Evolutionary conservation across 2,888 invertebrate genomes (phyloP).

Genomic region (Sepioteuthis lessoniana): DNA sequence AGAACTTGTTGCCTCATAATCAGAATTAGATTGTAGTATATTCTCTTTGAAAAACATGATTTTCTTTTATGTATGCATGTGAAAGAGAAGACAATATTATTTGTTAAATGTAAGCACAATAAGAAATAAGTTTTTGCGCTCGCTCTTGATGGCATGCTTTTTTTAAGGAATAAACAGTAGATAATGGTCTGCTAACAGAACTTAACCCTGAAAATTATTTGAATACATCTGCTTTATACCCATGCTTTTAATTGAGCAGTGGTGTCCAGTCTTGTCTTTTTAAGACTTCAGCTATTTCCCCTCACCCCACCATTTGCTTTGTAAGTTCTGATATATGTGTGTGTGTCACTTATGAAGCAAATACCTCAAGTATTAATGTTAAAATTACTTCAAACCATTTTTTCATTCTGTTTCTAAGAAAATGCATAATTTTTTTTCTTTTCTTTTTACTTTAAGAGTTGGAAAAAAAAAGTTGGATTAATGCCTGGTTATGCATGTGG

Average conservation of each 20-base stretch:
- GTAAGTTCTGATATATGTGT: no score
- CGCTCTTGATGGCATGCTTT: background rate
- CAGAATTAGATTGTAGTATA: background rate
- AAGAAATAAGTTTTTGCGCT: background rate
- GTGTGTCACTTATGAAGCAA: no score
- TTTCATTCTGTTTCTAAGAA: no score
- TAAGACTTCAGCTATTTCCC: background rate
- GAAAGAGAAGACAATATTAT: background rate
- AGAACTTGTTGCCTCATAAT: background rate
- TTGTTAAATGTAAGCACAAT: conserved; percentile 16
- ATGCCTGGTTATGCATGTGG: no score
- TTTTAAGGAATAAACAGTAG: background rate
- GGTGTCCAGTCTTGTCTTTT: background rate
- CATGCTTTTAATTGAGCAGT: background rate
- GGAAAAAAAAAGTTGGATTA: no score
- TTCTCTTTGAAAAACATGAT: background rate
- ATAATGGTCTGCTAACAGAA: background rate
- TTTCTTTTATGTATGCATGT: conserved; percentile 4
- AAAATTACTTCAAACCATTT: no score
- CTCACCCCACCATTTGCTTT: no score
- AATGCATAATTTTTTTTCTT: no score
- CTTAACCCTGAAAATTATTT: background rate
- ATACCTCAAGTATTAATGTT: no score
- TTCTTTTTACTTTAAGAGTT: no score
- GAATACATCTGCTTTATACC: background rate